Evolutionary conservation across 1,140 invertebrate genomes (phyloP), one percentile per base, ranked within the genome.

Genomic region (Temnothorax curvispinosus): DNA sequence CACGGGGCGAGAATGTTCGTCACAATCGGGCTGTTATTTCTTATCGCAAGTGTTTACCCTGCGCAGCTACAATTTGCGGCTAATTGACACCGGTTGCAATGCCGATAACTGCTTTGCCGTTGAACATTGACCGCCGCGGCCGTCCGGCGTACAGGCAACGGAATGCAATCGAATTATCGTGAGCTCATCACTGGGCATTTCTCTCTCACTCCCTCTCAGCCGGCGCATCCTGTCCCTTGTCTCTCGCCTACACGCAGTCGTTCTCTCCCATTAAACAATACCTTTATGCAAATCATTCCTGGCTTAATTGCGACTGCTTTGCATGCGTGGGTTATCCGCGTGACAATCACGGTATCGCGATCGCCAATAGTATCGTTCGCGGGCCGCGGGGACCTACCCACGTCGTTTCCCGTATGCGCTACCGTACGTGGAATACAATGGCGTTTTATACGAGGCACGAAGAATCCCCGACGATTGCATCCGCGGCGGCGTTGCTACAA

Each of bases 251-350:
- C 82, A 64, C 89, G 90, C 89, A 89, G 65, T 77, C 85, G 72
- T 85, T 54, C 82, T 72, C 87, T 72, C 78, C 86, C 74, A 86
- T 87, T 87, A 88, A 92, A 92, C 91, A 92, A 92, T 92, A 92
- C 88, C 89, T 88, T 89, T 88, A 92, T 92, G 92, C 90, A 92
- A 92, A 92, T 92, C 75, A 86, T 67, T 38, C 76, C 54, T 6
- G 64, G 85, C 89, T 92, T 92, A 92, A 92, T 92, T 92, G 91
- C 91, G 86, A 90, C 87, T 92, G 89, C 89, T 92, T 92, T 91
- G 90, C 91, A 92, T 92, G 90, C 87, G 78, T 84, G 88, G 89
- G 80, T 91, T 89, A 89, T 85, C 85, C 91, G 88, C 87, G 88
- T 91, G 88, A 91, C 89, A 88, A 92, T 91, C 89, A 74, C 85